These are phyloP conservation scores for Aphaenogaster floridana DNA, from an alignment of 1,140 invertebrate species.

Conservation along the genomic window DNA sequence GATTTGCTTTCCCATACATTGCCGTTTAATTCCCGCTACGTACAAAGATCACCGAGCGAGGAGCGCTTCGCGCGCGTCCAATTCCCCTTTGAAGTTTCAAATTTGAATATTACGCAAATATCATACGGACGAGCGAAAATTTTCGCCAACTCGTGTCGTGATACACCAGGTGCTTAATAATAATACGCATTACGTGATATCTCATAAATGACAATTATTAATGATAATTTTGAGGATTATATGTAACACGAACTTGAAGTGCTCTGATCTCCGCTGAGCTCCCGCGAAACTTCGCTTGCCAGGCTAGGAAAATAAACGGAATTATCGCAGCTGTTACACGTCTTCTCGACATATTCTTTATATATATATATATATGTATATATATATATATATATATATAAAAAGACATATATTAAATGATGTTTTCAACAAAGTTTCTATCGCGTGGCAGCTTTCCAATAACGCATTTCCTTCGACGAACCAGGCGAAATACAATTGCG, in stretches of 20 bases:
- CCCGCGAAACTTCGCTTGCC: constrained; percentile 28
- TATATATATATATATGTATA: constrained; percentile 22
- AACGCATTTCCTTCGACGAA: constrained; percentile 49
- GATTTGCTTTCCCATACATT: not conserved
- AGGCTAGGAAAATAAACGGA: constrained; percentile 26
- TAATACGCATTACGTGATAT: not conserved
- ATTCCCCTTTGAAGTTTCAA: not conserved
- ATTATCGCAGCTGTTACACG: constrained; percentile 52
- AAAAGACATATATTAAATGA: constrained; percentile 51
- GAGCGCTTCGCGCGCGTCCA: not conserved
- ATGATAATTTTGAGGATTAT: constrained; percentile 27
- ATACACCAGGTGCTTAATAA: not conserved
- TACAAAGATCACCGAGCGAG: not conserved
- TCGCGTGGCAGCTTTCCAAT: constrained; percentile 63
- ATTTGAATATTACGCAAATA: constrained; percentile 2
- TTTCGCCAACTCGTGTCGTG: not conserved
- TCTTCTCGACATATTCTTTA: constrained; percentile 41
- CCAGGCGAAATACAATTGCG: constrained; percentile 49
- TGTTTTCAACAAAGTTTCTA: constrained; percentile 59
- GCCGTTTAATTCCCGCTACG: constrained; percentile 6
- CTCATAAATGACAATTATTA: constrained; percentile 15
- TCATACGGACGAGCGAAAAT: not conserved
- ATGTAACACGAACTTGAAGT: not conserved
- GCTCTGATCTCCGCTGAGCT: not conserved
- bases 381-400: constrained; percentile 16